Conservation (phyloP, 1,140 invertebrate species). For the Eumeta japonica region DNA sequence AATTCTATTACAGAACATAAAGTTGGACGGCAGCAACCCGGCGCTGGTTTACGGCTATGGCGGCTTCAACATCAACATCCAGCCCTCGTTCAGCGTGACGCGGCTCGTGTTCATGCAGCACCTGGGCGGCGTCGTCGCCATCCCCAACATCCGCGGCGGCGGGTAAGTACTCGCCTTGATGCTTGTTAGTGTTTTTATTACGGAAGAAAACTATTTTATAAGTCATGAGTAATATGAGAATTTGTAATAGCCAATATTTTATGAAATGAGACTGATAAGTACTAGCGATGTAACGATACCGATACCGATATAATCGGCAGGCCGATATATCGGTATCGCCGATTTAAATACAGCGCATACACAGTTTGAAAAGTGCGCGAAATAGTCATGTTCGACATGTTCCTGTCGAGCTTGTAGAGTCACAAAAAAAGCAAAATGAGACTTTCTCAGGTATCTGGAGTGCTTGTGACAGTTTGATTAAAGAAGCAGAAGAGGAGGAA, state of each 20-base stretch:
- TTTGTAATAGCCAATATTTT: background rate
- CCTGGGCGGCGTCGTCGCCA: conserved; percentile 83
- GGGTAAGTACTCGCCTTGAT: conserved; percentile 60
- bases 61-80: conserved; percentile 91
- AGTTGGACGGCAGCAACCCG: conserved; percentile 70
- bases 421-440: too few relatives aligned
- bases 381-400: too few relatives aligned
- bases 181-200: background rate
- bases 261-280: background rate
- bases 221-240: background rate
- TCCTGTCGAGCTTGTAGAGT: too few relatives aligned
- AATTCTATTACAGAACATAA: conserved; percentile 57
- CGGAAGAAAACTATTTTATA: background rate
- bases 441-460: too few relatives aligned
- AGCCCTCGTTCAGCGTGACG: conserved; percentile 81
- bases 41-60: conserved; percentile 95
- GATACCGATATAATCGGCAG: too few relatives aligned
- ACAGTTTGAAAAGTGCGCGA: too few relatives aligned
- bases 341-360: too few relatives aligned
- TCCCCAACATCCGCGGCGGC: conserved; percentile 94
- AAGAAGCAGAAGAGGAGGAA: too few relatives aligned
- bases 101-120: conserved; percentile 88
- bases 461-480: too few relatives aligned
- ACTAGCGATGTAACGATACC: too few relatives aligned
- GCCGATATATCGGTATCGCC: too few relatives aligned